Evolutionary conservation across 2,113 vertebrate species (phyloP), one percentile per base, ranked within the genome.

Genomic region (Lichenostomus cassidix): DNA sequence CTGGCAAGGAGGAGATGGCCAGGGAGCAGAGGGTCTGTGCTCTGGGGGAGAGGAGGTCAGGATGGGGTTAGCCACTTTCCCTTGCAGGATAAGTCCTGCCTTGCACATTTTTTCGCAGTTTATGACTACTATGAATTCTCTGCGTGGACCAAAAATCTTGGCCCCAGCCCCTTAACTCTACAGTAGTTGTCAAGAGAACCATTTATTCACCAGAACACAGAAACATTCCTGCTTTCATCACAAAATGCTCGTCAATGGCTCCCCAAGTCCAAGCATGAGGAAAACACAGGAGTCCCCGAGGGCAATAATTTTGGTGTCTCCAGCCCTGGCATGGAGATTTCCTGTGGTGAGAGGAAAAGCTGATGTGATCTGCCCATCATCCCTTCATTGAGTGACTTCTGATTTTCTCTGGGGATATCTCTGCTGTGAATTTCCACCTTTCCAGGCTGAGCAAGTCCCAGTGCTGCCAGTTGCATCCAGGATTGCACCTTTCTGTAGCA

Each of bases 251-350:
- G 4, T 3, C 9, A 24, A 39, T 27, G 35, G 7, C 39, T 86
- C 53, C 65, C 41, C 27, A n/a, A n/a, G 44, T 9, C 46, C 28
- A 20, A 64, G n/a, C 35, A 52, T 3, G 11, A 81, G 13, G 58
- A 52, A 79, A 41, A 50, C 6, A n/a, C 3, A 44, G 42, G 0
- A 8, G 7, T 20, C 35, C 53, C 60, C 0, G 0, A n/a, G 56
- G 56, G 39, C 46, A 52, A 22, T 2, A 10, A 5, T 62, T 86
- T n/a, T 62, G 24, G 52, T 37, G 41, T 33, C 50, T 83, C 18
- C 22, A 64, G 46, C 9, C 35, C 35, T 15, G 5, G 7, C 27
- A 12, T 2, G 4, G 21, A 1, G 6, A 25, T 63, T 71, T 56
- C 24, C 52, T 20, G 21, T 13, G 55, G 42, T 33, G 7, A 60